Evolutionary conservation across 2,797 vertebrate species (phyloP), one percentile per base, ranked within the genome.

Genomic region (Cottoperca gobio): DNA sequence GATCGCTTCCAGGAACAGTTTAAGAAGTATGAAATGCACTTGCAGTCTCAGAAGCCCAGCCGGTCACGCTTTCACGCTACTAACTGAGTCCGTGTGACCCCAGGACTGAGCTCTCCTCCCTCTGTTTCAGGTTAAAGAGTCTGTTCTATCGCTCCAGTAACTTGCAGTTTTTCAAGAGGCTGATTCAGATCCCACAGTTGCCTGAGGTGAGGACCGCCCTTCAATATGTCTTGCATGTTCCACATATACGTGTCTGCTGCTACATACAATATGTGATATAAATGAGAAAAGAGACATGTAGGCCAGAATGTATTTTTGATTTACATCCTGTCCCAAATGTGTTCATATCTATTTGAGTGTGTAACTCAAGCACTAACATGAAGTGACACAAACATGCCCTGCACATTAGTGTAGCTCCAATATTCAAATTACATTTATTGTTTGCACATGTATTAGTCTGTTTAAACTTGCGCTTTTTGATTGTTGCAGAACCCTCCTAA

Each of bases 1-100:
- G 97, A 99, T 92, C 97, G 98, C 65, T 99, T 99, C 93, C 95
- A 97, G 92, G 98, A 99, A 85, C 98, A 99, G 92, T 99, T 99
- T 88, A 97, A 95, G 75, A 99, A 99, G 98, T 99, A 93, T 28
- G 83, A 76, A 92, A 94, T 87, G 80, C 59, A 50, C 77, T 35
- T 43, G 26, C 62, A 43, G 28, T 26, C 21, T 3, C 72, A 55
- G 45, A 70, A 61, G 50, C 48, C 1, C 60, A 73, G 70, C 46
- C 53, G 0, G 66, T 54, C 80, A 54, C 59, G 61, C n/a, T 66
- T 50, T 59, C 59, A 60, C 70, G 73, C 23, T 19, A 6, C 66
- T 48, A 24, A 11, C 39, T 45, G 50, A 28, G 40, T 39, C 43
- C 67, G 9, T 33, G 40, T 81, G 65, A 58, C 37, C 49, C 0